Percentiles rank a stretch among this genome's conserved stretches.
phyloP scores from a whole-genome alignment of 2,113 vertebrate species.

The Copsychus sechellarum region DNA sequence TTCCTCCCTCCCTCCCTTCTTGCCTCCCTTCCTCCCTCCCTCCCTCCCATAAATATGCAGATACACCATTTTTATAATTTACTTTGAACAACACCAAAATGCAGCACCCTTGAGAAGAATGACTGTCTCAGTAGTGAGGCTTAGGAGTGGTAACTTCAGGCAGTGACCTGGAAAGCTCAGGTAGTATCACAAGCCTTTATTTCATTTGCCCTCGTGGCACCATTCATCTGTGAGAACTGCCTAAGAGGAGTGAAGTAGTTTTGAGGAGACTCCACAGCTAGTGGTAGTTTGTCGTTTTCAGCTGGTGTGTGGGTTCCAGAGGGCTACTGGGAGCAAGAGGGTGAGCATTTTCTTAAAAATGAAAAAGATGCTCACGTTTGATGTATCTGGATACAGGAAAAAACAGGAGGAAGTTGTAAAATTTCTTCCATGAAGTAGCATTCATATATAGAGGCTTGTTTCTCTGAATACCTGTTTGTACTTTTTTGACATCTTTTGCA shows the following conservation, averaged over 20 bases:
- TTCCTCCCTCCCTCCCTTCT: too few relatives aligned
- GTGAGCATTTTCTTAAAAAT: background rate
- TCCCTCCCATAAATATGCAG: background rate
- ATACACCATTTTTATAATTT: background rate
- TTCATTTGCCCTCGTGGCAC: background rate
- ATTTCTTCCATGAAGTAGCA: background rate
- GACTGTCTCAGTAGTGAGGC: background rate
- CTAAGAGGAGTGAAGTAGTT: background rate
- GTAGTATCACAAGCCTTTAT: background rate
- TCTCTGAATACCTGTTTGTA: background rate
- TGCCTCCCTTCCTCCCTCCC: too few relatives aligned
- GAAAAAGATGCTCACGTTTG: background rate
- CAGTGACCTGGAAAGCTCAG: background rate
- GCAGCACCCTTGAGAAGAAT: background rate
- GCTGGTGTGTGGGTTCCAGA: background rate
- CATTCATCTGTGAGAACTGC: background rate
- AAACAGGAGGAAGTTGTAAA: background rate
- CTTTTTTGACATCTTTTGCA: background rate
- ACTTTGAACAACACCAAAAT: background rate
- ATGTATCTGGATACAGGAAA: background rate
- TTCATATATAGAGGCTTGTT: background rate
- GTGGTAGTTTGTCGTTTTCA: background rate
- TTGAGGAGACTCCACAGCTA: background rate
- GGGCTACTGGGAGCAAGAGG: background rate
- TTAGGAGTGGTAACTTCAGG: background rate